Percentiles rank a stretch among this genome's conserved stretches.
Conservation (phyloP, 1,140 invertebrate species). For the Elymnias hypermnestra region DNA sequence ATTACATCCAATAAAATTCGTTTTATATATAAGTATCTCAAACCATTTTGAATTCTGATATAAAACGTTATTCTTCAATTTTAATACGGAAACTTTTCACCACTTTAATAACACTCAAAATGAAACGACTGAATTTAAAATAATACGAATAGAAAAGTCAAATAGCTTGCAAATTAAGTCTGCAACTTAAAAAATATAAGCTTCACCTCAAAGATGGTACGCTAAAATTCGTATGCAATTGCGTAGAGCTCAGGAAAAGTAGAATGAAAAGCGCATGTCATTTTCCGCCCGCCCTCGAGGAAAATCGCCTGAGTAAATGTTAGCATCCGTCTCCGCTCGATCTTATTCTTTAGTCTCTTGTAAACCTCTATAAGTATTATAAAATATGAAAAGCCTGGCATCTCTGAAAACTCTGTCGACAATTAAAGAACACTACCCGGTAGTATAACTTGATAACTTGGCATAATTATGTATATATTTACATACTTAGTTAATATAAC, state of each 20-base stretch:
- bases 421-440: too few species aligned
- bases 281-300: constrained; percentile 43
- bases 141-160: constrained; percentile 12
- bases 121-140: constrained; percentile 3
- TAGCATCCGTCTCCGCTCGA: constrained; percentile 46
- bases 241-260: constrained; percentile 33
- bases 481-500: too few species aligned
- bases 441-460: too few species aligned
- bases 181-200: constrained; percentile 26
- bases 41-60: too few species aligned
- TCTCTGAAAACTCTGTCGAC: too few species aligned
- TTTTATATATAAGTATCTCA: too few species aligned
- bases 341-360: constrained; percentile 16
- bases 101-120: constrained; percentile 1
- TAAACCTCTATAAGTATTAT: too few species aligned
- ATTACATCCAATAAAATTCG: too few species aligned
- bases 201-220: constrained; percentile 29
- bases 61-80: too few species aligned
- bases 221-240: constrained; percentile 46
- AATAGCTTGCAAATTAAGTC: constrained; percentile 25
- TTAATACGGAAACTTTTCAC: too few species aligned
- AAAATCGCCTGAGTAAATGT: constrained; percentile 57
- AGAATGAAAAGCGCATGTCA: constrained; percentile 49
- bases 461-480: too few species aligned
- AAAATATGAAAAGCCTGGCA: too few species aligned